phyloP scores from a whole-genome alignment of 2,888 invertebrate species.

The Trachelus tabidus region DNA sequence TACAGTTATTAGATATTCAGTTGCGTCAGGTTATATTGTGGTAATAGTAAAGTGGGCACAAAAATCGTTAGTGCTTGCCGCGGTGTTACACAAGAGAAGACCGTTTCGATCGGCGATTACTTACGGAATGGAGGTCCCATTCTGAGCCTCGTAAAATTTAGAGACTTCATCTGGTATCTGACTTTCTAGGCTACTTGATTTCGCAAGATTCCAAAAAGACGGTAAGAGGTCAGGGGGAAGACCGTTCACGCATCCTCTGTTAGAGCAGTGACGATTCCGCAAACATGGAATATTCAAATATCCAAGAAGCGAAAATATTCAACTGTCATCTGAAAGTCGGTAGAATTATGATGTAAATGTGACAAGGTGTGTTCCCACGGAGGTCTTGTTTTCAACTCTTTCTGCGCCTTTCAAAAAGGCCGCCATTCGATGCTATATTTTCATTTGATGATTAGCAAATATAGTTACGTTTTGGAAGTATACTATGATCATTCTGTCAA shows the following conservation, averaged over 20 bases:
- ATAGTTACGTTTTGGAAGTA: too few relatives aligned
- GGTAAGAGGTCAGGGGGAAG: neutral
- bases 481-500: too few relatives aligned
- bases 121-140: neutral
- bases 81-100: neutral
- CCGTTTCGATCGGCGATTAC: neutral
- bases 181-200: neutral
- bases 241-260: neutral
- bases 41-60: neutral
- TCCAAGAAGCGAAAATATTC: neutral
- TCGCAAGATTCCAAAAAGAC: neutral
- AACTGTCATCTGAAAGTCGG: neutral
- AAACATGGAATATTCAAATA: neutral
- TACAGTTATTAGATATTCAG: neutral
- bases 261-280: neutral
- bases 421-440: too few relatives aligned
- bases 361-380: too few relatives aligned
- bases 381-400: too few relatives aligned
- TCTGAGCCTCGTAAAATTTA: neutral
- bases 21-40: neutral
- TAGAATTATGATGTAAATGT: neutral
- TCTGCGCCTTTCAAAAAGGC: too few relatives aligned
- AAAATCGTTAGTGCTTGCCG: neutral
- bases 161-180: neutral
- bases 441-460: too few relatives aligned